These are phyloP conservation scores for Esox lucius DNA, from an alignment of 2,797 vertebrate genomes.

Conservation along the genomic window DNA sequence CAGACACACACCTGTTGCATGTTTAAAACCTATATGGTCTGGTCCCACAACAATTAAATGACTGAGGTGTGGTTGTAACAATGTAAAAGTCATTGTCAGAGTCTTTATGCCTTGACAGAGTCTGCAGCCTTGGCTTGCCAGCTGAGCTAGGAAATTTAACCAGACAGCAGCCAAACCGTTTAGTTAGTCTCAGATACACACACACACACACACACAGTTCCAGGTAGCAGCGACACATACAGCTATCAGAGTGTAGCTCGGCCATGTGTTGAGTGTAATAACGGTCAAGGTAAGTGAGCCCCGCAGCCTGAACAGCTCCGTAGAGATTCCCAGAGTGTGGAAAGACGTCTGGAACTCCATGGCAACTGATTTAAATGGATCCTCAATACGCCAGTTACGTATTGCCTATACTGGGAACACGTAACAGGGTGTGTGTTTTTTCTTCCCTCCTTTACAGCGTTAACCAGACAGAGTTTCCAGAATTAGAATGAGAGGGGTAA, in stretches of 20 bases:
- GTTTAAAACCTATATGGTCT: constrained; percentile 46
- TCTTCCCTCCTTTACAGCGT: not conserved
- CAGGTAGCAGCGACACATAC: constrained; percentile 49
- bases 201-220: constrained; percentile 31
- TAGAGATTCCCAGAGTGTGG: constrained; percentile 70
- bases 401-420: constrained; percentile 69
- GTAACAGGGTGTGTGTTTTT: constrained; percentile 11
- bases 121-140: constrained; percentile 26
- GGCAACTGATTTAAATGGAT: constrained; percentile 69
- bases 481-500: not conserved
- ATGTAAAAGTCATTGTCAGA: constrained; percentile 46
- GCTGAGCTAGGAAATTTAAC: constrained; percentile 8
- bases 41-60: constrained; percentile 36
- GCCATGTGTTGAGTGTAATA: constrained; percentile 69
- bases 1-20: constrained; percentile 46
- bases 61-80: constrained; percentile 33
- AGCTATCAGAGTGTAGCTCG: constrained; percentile 56
- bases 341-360: constrained; percentile 72
- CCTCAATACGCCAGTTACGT: constrained; percentile 67
- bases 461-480: constrained; percentile 5
- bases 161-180: constrained; percentile 62
- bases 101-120: constrained; percentile 42
- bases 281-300: constrained; percentile 61
- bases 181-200: constrained; percentile 30
- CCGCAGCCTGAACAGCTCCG: constrained; percentile 55